Conservation (phyloP, 2,797 vertebrate species). For the Thripadectes ignobilis region DNA sequence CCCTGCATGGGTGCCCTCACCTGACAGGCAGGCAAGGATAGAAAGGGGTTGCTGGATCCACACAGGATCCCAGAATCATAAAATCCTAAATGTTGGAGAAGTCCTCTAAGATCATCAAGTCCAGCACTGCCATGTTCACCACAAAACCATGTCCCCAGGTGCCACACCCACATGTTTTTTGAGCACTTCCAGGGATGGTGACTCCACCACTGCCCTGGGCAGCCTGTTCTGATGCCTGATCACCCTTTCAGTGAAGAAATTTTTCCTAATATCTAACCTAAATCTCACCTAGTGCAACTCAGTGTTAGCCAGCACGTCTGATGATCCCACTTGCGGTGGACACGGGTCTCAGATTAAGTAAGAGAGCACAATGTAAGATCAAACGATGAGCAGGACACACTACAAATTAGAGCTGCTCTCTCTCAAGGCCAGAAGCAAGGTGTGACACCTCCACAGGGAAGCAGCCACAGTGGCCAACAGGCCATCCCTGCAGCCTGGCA, state of each 20-base stretch:
- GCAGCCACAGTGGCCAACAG: background rate
- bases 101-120: background rate
- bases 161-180: background rate
- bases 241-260: no score
- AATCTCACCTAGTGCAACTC: background rate
- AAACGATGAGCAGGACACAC: background rate
- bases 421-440: background rate
- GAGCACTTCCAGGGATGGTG: background rate
- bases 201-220: background rate
- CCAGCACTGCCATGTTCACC: background rate
- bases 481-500: background rate
- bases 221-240: background rate
- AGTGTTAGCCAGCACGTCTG: background rate
- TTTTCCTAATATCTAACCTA: background rate
- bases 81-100: background rate
- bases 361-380: background rate
- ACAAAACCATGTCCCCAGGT: no score
- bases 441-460: fast-evolving
- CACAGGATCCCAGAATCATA: fast-evolving
- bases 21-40: fast-evolving
- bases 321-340: fast-evolving
- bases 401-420: background rate
- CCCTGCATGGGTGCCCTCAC: fast-evolving
- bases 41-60: background rate
- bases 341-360: background rate